phyloP scores from a whole-genome alignment of 2,113 vertebrate species.

The Megatriorchis doriae region DNA sequence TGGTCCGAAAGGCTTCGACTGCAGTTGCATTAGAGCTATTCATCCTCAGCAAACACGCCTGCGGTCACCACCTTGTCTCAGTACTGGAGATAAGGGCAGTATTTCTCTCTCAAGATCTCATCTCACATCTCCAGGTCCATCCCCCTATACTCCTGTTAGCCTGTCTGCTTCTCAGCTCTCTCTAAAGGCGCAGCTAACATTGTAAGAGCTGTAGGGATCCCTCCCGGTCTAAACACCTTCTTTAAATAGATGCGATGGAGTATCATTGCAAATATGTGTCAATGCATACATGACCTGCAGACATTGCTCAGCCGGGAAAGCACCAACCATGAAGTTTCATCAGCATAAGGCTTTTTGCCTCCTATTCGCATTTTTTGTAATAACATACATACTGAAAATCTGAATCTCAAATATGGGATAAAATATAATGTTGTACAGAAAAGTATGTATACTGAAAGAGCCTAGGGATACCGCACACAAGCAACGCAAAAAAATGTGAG shows the following conservation, averaged over 20 bases:
- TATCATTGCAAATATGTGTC: not conserved
- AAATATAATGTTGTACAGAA: not conserved
- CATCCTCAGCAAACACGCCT: not conserved
- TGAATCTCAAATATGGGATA: not conserved
- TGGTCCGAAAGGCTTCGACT: not conserved
- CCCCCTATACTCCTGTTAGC: not conserved
- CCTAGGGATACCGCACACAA: not conserved
- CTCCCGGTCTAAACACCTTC: not conserved
- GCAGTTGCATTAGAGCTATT: not conserved
- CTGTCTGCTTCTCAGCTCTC: not conserved
- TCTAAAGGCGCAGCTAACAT: not conserved
- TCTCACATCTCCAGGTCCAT: not conserved
- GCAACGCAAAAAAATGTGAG: not conserved
- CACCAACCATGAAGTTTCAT: not conserved
- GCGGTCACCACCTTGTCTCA: not conserved
- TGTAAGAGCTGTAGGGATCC: not conserved
- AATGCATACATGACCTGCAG: not conserved
- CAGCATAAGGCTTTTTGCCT: not conserved
- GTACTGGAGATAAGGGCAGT: not conserved
- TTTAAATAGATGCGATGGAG: not conserved
- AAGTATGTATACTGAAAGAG: not conserved
- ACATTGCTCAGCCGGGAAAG: not conserved
- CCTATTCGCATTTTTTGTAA: not conserved
- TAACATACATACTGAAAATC: not conserved
- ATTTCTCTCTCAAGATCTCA: not conserved